Evolutionary conservation across 2,797 vertebrate genomes (phyloP).

Genomic region (Brachyrhaphis roseni): DNA sequence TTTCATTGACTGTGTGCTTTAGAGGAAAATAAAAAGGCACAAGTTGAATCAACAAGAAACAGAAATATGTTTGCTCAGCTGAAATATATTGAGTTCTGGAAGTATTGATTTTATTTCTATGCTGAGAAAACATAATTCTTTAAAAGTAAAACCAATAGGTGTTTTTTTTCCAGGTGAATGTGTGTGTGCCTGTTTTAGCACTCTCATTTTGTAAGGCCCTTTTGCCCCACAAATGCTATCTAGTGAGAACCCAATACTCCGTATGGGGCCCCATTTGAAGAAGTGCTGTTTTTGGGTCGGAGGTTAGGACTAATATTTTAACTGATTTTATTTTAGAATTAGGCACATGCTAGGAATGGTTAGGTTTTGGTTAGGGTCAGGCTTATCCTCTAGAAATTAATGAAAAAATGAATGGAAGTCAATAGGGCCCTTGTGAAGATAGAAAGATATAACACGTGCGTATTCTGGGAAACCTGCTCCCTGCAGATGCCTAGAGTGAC

Average conservation of each 20-base stretch:
- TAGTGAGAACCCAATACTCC: background rate
- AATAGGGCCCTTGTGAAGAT: background rate
- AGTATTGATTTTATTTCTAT: background rate
- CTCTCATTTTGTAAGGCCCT: background rate
- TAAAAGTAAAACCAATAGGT: background rate
- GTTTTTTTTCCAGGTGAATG: background rate
- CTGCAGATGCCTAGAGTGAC: constrained; percentile 54
- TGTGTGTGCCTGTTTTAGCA: constrained; percentile 13
- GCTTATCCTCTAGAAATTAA: background rate
- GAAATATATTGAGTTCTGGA: background rate
- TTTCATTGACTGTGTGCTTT: constrained; percentile 23
- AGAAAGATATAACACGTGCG: background rate
- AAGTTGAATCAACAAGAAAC: background rate
- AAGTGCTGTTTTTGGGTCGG: background rate
- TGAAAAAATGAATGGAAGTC: background rate
- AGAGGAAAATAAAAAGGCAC: constrained; percentile 5
- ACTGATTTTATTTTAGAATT: background rate
- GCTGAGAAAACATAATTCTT: background rate
- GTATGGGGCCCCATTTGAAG: background rate
- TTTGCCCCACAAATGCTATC: background rate
- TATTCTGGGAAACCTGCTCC: constrained; percentile 27
- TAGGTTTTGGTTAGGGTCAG: background rate
- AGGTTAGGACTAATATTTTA: background rate
- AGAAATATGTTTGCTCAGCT: constrained; percentile 1
- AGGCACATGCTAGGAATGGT: no score